These are phyloP conservation scores for Conopomorpha cramerella DNA, from an alignment of 1,140 invertebrate genomes.

Conservation along the genomic window DNA sequence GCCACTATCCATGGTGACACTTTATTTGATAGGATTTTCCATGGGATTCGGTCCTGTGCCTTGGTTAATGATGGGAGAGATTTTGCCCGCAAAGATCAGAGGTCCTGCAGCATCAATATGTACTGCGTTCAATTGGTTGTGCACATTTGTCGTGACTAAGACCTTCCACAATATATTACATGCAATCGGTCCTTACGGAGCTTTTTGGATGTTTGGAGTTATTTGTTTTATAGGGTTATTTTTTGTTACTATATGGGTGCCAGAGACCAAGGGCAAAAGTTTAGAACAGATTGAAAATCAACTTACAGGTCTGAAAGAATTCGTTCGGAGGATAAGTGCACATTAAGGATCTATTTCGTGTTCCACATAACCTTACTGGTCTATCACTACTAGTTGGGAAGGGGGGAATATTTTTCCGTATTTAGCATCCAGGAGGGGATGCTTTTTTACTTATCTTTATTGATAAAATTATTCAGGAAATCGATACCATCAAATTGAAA, in stretches of 20 bases:
- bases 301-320: slow-evolving; percentile 72
- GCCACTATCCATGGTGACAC: slow-evolving; percentile 78
- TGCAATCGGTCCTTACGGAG: slow-evolving; percentile 70
- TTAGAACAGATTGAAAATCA: slow-evolving; percentile 89
- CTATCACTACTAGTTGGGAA: too few species aligned
- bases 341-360: too few species aligned
- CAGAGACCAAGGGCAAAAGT: slow-evolving; percentile 88
- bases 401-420: too few species aligned
- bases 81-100: slow-evolving; percentile 78
- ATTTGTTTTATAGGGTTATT: slow-evolving; percentile 77
- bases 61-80: slow-evolving; percentile 94
- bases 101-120: slow-evolving; percentile 84
- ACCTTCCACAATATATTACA: slow-evolving; percentile 75
- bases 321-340: too few species aligned
- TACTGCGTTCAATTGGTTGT: slow-evolving; percentile 88
- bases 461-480: too few species aligned
- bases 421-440: too few species aligned
- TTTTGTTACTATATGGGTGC: slow-evolving; percentile 81
- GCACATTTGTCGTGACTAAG: slow-evolving; percentile 90
- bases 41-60: slow-evolving; percentile 91
- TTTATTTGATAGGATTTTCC: slow-evolving; percentile 89
- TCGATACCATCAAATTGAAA: too few species aligned
- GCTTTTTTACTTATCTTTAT: too few species aligned
- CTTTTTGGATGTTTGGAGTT: slow-evolving; percentile 84
- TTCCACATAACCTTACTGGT: too few species aligned